Evolutionary conservation across 2,113 vertebrate genomes (phyloP).

Genomic region (Boleophthalmus pectinirostris): DNA sequence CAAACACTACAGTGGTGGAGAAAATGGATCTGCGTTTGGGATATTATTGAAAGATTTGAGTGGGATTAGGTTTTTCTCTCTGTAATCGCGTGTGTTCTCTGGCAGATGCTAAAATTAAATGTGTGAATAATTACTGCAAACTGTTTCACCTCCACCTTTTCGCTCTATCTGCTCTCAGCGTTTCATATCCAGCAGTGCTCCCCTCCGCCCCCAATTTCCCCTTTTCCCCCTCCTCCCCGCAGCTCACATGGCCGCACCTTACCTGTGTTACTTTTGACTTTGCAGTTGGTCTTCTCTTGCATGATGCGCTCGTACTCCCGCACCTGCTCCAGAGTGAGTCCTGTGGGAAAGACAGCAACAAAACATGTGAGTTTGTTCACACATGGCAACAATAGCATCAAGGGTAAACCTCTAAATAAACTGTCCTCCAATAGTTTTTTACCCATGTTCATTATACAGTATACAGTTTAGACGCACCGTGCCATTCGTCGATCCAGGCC

Average conservation of each 20-base stretch:
- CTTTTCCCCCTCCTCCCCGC: conserved; percentile 38
- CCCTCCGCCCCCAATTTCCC: not conserved
- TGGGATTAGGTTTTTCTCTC: not conserved
- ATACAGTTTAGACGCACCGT: conserved; percentile 64
- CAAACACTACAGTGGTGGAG: not conserved
- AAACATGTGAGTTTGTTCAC: conserved; percentile 20
- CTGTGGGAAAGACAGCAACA: conserved; percentile 51
- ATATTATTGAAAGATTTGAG: conserved; percentile 3
- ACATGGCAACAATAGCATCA: not conserved
- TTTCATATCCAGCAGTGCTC: conserved; percentile 12
- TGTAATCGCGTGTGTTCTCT: conserved; percentile 1
- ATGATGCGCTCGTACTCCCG: conserved; percentile 75
- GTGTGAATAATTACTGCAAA: conserved; percentile 28
- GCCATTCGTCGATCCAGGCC: conserved; percentile 83
- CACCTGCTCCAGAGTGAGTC: conserved; percentile 78
- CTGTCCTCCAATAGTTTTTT: conserved; percentile 2
- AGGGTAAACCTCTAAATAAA: conserved; percentile 6
- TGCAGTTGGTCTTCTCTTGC: conserved; percentile 81
- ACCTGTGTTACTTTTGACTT: conserved; percentile 79
- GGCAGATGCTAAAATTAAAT: conserved; percentile 31
- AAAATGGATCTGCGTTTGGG: conserved; percentile 10
- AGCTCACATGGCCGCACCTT: conserved; percentile 47
- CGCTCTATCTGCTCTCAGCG: not conserved
- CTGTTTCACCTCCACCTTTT: not conserved
- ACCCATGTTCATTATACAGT: not conserved